These are phyloP conservation scores for Ceratoteleas bidentatus DNA, from an alignment of 1,140 invertebrate genomes.

Conservation along the genomic window DNA sequence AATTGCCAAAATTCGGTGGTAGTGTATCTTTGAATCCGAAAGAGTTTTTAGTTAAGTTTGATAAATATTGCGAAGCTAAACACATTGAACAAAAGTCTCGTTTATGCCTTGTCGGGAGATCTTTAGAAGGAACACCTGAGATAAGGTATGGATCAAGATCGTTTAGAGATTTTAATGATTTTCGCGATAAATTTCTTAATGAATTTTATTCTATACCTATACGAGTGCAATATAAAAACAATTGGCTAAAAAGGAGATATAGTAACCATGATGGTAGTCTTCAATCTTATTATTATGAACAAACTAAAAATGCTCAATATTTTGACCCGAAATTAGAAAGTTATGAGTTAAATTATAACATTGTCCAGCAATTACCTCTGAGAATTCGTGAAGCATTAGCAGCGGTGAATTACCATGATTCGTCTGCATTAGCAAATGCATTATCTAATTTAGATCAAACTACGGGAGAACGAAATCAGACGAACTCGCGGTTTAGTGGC, in stretches of 20 bases:
- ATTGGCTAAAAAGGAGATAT: constrained; percentile 14
- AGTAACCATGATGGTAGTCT: constrained; percentile 10
- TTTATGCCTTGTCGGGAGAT: background rate
- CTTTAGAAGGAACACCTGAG: constrained; percentile 9
- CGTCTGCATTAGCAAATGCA: background rate
- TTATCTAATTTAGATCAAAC: constrained; percentile 26
- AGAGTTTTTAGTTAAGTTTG: constrained; percentile 22
- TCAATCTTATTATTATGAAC: constrained; percentile 17
- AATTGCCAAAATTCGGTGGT: constrained; percentile 28
- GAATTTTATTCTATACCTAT: constrained; percentile 29
- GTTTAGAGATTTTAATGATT: constrained; percentile 6
- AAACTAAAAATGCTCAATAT: constrained; percentile 21
- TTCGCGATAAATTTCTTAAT: constrained; percentile 11
- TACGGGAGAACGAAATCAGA: too few relatives aligned
- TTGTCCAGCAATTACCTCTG: constrained; percentile 27
- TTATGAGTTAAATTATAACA: constrained; percentile 34
- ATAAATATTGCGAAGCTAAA: constrained; percentile 19
- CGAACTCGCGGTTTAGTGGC: too few relatives aligned
- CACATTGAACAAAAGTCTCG: background rate
- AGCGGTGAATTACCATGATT: constrained; percentile 8
- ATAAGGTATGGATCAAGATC: constrained; percentile 5
- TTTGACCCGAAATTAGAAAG: constrained; percentile 19
- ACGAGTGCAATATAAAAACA: constrained; percentile 17
- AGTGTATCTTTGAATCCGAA: constrained; percentile 2
- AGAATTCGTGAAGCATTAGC: constrained; percentile 9